Conservation (phyloP, 2,888 invertebrate species). For the Zygogramma bicolorata region DNA sequence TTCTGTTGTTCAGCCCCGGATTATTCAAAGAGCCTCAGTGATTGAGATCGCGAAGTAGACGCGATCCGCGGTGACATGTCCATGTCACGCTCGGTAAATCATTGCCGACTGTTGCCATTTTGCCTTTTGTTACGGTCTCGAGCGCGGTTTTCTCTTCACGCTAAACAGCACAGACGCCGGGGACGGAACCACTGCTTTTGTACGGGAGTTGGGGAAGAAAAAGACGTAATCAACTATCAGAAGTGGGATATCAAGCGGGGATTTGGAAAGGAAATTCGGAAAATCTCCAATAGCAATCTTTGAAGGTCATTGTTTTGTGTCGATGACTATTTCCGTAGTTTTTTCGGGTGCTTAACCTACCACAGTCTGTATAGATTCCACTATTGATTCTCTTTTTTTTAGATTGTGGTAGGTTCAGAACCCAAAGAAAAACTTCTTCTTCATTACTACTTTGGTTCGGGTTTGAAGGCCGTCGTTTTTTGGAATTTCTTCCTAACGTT, state of each 20-base stretch:
- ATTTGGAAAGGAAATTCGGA: too few species aligned
- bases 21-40: constrained; percentile 40
- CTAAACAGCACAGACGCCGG: constrained; percentile 17
- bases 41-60: constrained; percentile 47
- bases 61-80: constrained; percentile 46
- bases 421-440: too few species aligned
- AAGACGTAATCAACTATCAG: neutral
- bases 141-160: constrained; percentile 15
- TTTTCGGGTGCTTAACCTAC: too few species aligned
- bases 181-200: neutral
- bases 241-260: neutral
- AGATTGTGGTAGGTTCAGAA: too few species aligned
- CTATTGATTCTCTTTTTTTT: too few species aligned
- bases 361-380: too few species aligned
- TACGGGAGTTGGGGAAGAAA: neutral
- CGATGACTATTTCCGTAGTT: too few species aligned
- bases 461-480: too few species aligned
- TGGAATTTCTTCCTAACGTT: too few species aligned
- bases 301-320: too few species aligned
- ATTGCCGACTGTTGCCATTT: constrained; percentile 43
- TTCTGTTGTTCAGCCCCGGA: neutral
- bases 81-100: constrained; percentile 53
- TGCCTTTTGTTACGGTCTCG: constrained; percentile 15
- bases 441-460: too few species aligned
- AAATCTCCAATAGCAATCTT: too few species aligned